These are phyloP conservation scores for Pterostichus niger DNA, from an alignment of 2,888 invertebrate genomes.

Conservation along the genomic window DNA sequence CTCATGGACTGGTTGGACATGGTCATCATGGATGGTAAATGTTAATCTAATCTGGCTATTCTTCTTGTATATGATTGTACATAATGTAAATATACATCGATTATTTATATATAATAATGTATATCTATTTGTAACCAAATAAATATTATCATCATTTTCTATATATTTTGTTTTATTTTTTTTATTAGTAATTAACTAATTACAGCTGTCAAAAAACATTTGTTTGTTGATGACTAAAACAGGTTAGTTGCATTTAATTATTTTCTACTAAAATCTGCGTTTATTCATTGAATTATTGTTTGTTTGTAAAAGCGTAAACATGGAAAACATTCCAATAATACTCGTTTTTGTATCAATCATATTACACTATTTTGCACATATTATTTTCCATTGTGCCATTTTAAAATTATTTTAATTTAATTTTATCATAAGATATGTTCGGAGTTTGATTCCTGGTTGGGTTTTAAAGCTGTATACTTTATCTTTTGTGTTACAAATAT, in stretches of 20 bases:
- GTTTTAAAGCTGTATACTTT: too few relatives aligned
- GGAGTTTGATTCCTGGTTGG: too few relatives aligned
- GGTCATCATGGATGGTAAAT: constrained; percentile 66
- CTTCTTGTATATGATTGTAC: not conserved
- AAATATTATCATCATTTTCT: constrained; percentile 31
- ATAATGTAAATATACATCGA: constrained; percentile 50
- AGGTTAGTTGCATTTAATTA: not conserved
- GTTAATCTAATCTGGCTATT: not conserved
- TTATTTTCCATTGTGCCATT: too few relatives aligned
- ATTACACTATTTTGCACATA: too few relatives aligned
- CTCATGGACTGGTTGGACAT: constrained; percentile 68
- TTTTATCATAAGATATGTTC: too few relatives aligned
- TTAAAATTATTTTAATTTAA: too few relatives aligned
- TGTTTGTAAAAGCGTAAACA: not conserved
- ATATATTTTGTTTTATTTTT: constrained; percentile 8
- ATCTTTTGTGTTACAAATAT: too few relatives aligned
- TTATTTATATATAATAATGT: constrained; percentile 44
- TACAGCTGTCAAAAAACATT: too few relatives aligned
- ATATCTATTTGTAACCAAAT: constrained; percentile 46
- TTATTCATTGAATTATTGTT: constrained; percentile 19
- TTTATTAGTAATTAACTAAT: not conserved
- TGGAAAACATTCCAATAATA: constrained; percentile 8
- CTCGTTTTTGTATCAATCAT: too few relatives aligned
- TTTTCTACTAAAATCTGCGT: not conserved
- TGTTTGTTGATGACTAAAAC: too few relatives aligned